These are phyloP conservation scores for Hippocampus guttulatus DNA, from an alignment of 2,113 vertebrate species.

Conservation along the genomic window DNA sequence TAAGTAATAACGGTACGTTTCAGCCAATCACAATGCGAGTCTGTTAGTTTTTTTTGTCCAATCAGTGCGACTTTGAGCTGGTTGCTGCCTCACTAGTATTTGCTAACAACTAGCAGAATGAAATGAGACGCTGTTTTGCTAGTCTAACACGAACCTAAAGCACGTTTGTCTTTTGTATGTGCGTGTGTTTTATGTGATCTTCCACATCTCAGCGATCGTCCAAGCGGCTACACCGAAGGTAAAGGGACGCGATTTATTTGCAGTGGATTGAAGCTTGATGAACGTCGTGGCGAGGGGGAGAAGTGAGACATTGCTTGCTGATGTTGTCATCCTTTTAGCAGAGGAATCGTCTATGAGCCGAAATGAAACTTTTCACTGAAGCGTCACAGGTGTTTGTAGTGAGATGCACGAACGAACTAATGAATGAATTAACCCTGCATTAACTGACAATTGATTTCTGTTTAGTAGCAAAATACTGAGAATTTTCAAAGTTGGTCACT, in stretches of 20 bases:
- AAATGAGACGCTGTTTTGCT: slow-evolving; percentile 12
- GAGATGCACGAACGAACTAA: not conserved
- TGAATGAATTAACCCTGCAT: not conserved
- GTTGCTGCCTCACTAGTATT: slow-evolving; percentile 16
- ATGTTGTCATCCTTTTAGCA: slow-evolving; percentile 27
- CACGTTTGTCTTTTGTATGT: not conserved
- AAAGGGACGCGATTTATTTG: slow-evolving; percentile 30
- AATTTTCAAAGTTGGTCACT: not conserved
- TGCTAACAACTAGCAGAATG: slow-evolving; percentile 43
- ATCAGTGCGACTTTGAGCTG: slow-evolving; percentile 26
- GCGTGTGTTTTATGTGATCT: slow-evolving; percentile 13
- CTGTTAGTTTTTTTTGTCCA: slow-evolving; percentile 23
- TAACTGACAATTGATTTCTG: not conserved
- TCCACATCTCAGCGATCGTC: not conserved
- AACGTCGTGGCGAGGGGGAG: slow-evolving; percentile 42
- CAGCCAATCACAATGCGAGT: slow-evolving; percentile 41
- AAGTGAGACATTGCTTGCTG: slow-evolving; percentile 31
- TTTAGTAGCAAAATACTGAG: not conserved
- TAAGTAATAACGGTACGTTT: slow-evolving; percentile 47
- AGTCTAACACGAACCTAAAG: not conserved
- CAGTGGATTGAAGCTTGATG: slow-evolving; percentile 15
- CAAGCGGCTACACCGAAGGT: slow-evolving; percentile 35
- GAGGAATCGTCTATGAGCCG: slow-evolving; percentile 1
- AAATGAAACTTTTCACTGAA: slow-evolving; percentile 17
- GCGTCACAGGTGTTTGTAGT: not conserved